phyloP scores from a whole-genome alignment of 2,113 vertebrate species.

The Prolemur simus region DNA sequence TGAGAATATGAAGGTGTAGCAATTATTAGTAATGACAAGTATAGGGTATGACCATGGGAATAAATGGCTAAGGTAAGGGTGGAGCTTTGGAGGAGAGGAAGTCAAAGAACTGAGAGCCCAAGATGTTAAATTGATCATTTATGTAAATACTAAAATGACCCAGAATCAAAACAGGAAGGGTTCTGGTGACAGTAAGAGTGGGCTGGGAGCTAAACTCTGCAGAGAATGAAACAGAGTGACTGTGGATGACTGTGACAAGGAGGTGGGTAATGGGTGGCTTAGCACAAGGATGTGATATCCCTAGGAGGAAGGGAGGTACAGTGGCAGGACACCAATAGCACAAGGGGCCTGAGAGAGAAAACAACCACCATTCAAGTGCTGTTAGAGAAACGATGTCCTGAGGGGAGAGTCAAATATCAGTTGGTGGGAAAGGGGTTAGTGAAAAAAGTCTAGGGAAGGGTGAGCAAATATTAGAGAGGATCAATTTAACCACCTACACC shows the following conservation, averaged over 20 bases:
- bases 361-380: not conserved
- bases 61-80: not conserved
- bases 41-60: not conserved
- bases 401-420: not conserved
- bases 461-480: not conserved
- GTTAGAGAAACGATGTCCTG: not conserved
- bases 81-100: not conserved
- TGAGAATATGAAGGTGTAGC: not conserved
- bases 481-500: not conserved
- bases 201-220: not conserved
- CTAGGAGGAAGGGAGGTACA: not conserved
- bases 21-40: not conserved
- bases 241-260: not conserved
- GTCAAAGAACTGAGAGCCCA: not conserved
- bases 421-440: too few species aligned
- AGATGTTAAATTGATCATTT: not conserved
- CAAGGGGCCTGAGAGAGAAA: not conserved
- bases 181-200: not conserved
- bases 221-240: not conserved
- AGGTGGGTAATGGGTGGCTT: not conserved
- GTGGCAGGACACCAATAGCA: not conserved
- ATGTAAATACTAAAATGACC: not conserved
- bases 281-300: not conserved
- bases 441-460: not conserved
- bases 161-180: not conserved